These are phyloP conservation scores for Megaleporinus macrocephalus DNA, from an alignment of 2,113 vertebrate species.

Conservation along the genomic window DNA sequence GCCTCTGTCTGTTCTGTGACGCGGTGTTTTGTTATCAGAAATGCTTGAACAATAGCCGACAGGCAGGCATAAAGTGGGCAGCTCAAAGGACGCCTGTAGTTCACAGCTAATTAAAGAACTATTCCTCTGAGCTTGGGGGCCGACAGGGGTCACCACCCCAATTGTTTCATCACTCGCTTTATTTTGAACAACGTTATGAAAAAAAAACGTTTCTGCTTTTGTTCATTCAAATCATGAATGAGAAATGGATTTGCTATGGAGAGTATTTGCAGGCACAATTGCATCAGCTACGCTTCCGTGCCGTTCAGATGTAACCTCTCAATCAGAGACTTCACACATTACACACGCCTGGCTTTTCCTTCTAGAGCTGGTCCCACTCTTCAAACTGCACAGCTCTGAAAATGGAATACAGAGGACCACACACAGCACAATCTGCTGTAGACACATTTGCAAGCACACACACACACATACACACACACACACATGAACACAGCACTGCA, in stretches of 20 bases:
- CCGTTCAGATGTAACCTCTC: not conserved
- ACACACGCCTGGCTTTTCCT: not conserved
- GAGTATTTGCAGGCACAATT: not conserved
- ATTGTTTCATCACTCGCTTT: not conserved
- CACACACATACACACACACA: not conserved
- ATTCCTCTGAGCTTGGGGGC: not conserved
- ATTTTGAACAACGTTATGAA: not conserved
- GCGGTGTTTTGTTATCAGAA: not conserved
- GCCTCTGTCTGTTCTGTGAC: not conserved
- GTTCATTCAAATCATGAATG: not conserved
- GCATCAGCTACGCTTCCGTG: not conserved
- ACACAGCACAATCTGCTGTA: not conserved
- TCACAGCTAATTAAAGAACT: conserved; percentile 23
- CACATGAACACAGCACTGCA: not conserved
- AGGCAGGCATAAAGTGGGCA: not conserved
- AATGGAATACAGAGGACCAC: not conserved
- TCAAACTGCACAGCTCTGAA: too few relatives aligned
- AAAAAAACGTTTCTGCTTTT: not conserved
- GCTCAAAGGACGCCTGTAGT: conserved; percentile 7
- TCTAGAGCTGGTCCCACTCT: too few relatives aligned
- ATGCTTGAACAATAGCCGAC: conserved; percentile 6
- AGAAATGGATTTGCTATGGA: not conserved
- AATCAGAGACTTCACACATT: not conserved
- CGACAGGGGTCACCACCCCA: not conserved
- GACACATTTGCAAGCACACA: not conserved